A percentile compares a stretch with the other conserved stretches of the same genome.
These are phyloP conservation scores for Stercorarius parasiticus DNA, from an alignment of 2,113 vertebrate genomes.

Conservation along the genomic window DNA sequence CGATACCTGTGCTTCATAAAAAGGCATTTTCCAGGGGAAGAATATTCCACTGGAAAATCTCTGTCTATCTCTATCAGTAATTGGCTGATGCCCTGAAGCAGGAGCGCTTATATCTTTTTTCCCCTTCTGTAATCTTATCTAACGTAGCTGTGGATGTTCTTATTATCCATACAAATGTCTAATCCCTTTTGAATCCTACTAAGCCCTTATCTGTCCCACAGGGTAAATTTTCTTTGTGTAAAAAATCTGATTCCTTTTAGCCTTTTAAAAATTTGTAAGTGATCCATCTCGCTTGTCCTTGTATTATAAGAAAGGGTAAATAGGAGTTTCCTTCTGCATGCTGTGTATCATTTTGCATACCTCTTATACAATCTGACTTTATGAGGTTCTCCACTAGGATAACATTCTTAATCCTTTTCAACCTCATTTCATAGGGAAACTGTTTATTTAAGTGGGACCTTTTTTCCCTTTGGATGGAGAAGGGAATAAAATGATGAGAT, in stretches of 20 bases:
- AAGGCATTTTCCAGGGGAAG: neutral
- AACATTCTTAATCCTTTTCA: neutral
- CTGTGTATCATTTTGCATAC: neutral
- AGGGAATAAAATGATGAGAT: neutral
- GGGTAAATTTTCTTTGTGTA: conserved; percentile 46
- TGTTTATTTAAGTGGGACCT: neutral
- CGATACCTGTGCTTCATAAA: neutral
- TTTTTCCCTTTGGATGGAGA: neutral
- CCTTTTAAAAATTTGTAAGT: conserved; percentile 10
- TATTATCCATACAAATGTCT: conserved; percentile 53
- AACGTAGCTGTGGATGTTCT: conserved; percentile 17
- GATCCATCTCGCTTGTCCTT: conserved; percentile 29
- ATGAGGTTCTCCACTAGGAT: neutral
- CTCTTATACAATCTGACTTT: neutral
- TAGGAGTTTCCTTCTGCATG: neutral
- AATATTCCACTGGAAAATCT: neutral
- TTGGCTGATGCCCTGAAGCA: conserved; percentile 5
- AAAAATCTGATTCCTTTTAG: conserved; percentile 2
- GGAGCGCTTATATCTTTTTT: neutral
- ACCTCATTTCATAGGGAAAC: neutral
- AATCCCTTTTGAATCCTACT: conserved; percentile 46
- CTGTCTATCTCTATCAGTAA: neutral
- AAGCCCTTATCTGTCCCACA: conserved; percentile 42
- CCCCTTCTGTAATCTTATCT: conserved; percentile 48
- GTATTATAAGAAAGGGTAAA: neutral